Conservation (phyloP, 2,797 vertebrate genomes). For the Kryptopterus vitreolus region DNA sequence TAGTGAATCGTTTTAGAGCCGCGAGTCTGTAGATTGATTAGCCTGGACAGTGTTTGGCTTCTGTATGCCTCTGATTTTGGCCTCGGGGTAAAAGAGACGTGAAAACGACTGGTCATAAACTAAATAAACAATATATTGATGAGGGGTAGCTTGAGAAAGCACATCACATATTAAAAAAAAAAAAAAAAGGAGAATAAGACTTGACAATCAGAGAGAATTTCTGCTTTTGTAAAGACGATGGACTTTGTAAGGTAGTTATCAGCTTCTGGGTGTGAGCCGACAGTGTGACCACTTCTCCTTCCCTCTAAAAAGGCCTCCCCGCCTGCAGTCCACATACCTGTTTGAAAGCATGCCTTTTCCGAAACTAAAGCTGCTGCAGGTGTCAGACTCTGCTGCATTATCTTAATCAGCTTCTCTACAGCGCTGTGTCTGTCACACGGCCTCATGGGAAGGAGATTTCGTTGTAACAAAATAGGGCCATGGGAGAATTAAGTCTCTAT, state of each 20-base stretch:
- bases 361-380: conserved; percentile 17
- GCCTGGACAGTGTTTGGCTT: too few species aligned
- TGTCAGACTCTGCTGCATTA: conserved; percentile 31
- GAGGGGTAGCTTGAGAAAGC: too few species aligned
- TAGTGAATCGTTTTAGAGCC: too few species aligned
- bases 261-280: background rate
- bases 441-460: conserved; percentile 32
- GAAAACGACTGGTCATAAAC: too few species aligned
- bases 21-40: too few species aligned
- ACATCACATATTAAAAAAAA: too few species aligned
- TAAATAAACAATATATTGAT: background rate
- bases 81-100: too few species aligned
- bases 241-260: background rate
- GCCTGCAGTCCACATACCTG: background rate
- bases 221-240: background rate
- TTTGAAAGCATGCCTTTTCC: background rate
- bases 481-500: background rate
- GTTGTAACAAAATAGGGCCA: conserved; percentile 5
- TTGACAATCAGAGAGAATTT: background rate
- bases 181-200: too few species aligned
- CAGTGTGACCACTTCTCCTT: too few species aligned
- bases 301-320: background rate
- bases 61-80: too few species aligned
- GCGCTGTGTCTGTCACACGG: conserved; percentile 11
- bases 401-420: conserved; percentile 53